phyloP scores from a whole-genome alignment of 2,888 invertebrate genomes.

The Heliconius cydno region DNA sequence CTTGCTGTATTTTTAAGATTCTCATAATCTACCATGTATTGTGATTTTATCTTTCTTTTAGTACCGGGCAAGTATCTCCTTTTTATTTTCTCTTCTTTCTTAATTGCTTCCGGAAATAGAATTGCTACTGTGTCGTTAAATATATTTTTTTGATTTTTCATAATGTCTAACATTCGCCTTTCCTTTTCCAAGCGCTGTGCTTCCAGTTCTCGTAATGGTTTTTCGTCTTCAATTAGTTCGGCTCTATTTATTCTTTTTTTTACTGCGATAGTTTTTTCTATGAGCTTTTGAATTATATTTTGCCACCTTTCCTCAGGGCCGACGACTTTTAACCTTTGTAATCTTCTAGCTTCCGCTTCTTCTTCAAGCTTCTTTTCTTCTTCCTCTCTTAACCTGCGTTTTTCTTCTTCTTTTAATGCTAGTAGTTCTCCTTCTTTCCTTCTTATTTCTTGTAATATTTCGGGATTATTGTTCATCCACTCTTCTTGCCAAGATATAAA shows the following conservation, averaged over 20 bases:
- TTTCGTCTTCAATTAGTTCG: constrained; percentile 83
- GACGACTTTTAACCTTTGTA: constrained; percentile 67
- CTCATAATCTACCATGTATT: constrained; percentile 70
- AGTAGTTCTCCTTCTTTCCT: constrained; percentile 71
- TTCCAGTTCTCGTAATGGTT: constrained; percentile 84
- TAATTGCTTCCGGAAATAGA: constrained; percentile 84
- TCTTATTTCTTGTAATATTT: constrained; percentile 69
- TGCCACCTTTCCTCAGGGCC: constrained; percentile 84
- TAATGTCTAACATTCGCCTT: constrained; percentile 80
- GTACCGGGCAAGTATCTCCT: constrained; percentile 74
- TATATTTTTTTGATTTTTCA: constrained; percentile 84
- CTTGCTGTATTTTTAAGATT: constrained; percentile 61
- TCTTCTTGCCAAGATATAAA: constrained; percentile 85
- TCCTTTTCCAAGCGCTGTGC: constrained; percentile 83
- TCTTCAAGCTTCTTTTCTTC: constrained; percentile 78
- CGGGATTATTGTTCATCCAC: constrained; percentile 78
- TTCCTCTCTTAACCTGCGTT: constrained; percentile 65
- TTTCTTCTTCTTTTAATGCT: constrained; percentile 75
- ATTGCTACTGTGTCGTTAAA: constrained; percentile 86
- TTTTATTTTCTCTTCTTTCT: constrained; percentile 71
- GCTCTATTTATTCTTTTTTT: constrained; percentile 85
- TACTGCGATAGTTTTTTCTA: constrained; percentile 85
- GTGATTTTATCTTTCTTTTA: constrained; percentile 64
- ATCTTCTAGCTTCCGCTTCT: constrained; percentile 77
- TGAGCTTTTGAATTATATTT: constrained; percentile 85